These are phyloP conservation scores for Pterocles orientalis DNA, from an alignment of 2,113 vertebrate genomes.

Conservation along the genomic window DNA sequence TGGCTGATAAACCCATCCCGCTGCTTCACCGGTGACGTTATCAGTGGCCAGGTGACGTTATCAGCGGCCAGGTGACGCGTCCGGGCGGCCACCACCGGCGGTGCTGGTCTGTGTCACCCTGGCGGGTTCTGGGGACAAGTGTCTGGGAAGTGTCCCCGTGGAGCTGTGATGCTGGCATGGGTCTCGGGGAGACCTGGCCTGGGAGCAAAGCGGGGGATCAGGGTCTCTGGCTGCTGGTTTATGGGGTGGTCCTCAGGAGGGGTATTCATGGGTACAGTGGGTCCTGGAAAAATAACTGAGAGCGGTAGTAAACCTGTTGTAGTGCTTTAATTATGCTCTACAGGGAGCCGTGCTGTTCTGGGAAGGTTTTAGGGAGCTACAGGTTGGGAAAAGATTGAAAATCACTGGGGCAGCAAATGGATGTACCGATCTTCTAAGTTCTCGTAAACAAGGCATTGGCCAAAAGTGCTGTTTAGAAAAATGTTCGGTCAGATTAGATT, in stretches of 20 bases:
- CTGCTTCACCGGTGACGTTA: not conserved
- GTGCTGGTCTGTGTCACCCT: rapidly evolving
- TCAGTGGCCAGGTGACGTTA: not conserved
- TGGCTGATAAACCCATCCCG: not conserved
- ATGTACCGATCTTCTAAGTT: not conserved
- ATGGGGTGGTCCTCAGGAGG: not conserved
- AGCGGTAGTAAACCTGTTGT: not conserved
- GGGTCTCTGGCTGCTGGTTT: not conserved
- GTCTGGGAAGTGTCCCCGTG: not conserved
- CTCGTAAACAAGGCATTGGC: not conserved
- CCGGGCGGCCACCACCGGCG: not conserved
- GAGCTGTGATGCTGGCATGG: not conserved
- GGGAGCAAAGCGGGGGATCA: not conserved
- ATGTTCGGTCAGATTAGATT: not conserved
- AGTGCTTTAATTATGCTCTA: not conserved
- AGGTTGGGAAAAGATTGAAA: not conserved
- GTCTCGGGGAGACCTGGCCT: not conserved
- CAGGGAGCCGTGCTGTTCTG: rapidly evolving
- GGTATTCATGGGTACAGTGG: not conserved
- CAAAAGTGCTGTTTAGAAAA: not conserved
- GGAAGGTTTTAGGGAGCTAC: not conserved
- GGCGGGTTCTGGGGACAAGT: not conserved
- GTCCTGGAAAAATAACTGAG: not conserved
- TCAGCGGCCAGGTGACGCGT: not conserved
- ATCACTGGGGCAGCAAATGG: not conserved